Evolutionary conservation across 2,888 invertebrate species (phyloP), one percentile per base, ranked within the genome.

Genomic region (Strigamia maritima): DNA sequence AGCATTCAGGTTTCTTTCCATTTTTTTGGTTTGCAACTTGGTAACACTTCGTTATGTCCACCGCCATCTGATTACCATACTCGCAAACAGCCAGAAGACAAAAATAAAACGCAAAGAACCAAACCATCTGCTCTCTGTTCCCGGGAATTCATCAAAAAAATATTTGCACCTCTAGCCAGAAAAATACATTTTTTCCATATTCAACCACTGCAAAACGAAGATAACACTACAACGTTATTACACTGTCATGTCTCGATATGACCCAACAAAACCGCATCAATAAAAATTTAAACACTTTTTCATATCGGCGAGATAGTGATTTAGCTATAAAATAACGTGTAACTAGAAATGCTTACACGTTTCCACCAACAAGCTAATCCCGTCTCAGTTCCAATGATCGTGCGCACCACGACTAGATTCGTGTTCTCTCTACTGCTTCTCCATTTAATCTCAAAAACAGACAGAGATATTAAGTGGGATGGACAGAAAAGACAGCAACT

Each of bases 51-150:
- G 70, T 70, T 70, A 70, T 26, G 70, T 70, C 70, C 70, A 70
- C 70, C 70, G 28, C 70, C 70, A 70, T 70, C 70, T 70, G 70
- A 70, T 70, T 70, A 70, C 28, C 70, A 70, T 70, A 70, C 28
- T 14, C 70, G 28, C 70, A 70, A 70, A 70, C 28, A 70, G 70
- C 70, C 70, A 28, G 70, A 70, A 28, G 28, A 26, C 70, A 70
- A 28, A n/a, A 70, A 28, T 70, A 70, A 70, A 70, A 70, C 70
- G 28, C 70, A 70, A 14, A 70, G n/a, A 28, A 70, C 70, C 70
- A 70, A 70, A 70, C 70, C 70, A 70, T 70, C 70, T 70, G 70
- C 26, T 70, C 70, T 28, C 70, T 70, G 70, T 26, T 26, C 14
- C 14, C 2, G 70, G 14, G 70, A 26, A 70, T 70, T 70, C 70